These are phyloP conservation scores for Oligia fasciuncula DNA, from an alignment of 2,888 invertebrate species.

Conservation along the genomic window DNA sequence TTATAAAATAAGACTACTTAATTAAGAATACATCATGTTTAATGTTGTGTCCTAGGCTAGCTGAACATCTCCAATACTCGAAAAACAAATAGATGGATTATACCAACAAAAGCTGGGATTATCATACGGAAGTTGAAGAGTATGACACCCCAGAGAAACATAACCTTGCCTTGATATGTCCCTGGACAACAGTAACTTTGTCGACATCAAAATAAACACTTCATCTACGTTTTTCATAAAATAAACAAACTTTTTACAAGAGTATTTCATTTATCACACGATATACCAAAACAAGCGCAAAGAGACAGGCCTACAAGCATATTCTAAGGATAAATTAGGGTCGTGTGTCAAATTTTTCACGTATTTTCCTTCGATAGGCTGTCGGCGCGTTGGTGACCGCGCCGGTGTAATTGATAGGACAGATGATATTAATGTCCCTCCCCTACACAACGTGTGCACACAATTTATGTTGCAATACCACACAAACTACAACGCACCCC, in stretches of 20 bases:
- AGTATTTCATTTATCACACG: not conserved
- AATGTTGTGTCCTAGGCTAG: too few relatives aligned
- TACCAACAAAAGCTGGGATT: not conserved
- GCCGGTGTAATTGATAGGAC: slow-evolving; percentile 85
- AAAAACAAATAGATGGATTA: not conserved
- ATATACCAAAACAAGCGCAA: slow-evolving; percentile 17
- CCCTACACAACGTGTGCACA: slow-evolving; percentile 79
- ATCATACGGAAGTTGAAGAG: not conserved
- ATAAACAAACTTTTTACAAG: not conserved
- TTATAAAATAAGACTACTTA: not conserved
- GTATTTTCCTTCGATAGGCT: slow-evolving; percentile 80
- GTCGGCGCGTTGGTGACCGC: slow-evolving; percentile 80
- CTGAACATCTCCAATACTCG: not conserved
- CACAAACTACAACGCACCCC: slow-evolving; percentile 64
- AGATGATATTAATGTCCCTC: slow-evolving; percentile 84
- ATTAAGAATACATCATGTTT: too few relatives aligned
- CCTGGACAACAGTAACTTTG: not conserved
- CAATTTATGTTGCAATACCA: slow-evolving; percentile 85
- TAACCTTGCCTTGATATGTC: slow-evolving; percentile 1
- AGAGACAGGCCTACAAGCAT: slow-evolving; percentile 68
- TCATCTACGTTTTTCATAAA: not conserved
- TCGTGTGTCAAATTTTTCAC: slow-evolving; percentile 81
- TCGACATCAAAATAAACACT: slow-evolving; percentile 18
- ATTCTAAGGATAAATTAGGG: slow-evolving; percentile 72
- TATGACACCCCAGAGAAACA: slow-evolving; percentile 7